Evolutionary conservation across 2,797 vertebrate genomes (phyloP), one percentile per base, ranked within the genome.

Genomic region (Sebastes taczanowskii): DNA sequence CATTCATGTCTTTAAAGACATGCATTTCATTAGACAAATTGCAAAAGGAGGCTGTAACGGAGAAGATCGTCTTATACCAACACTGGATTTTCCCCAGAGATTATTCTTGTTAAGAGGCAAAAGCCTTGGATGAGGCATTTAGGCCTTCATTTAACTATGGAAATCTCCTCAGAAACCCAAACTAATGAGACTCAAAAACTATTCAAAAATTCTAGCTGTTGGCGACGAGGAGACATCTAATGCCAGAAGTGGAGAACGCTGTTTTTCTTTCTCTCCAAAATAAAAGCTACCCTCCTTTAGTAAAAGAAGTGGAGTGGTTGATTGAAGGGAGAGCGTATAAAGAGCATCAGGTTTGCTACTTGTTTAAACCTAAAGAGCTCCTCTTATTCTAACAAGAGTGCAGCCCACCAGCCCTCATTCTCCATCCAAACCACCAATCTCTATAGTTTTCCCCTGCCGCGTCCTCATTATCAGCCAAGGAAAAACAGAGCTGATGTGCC

Each of bases 381-480:
- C 72, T 81, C 62, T 87, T 71, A 71, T 78, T 83, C 72, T 63
- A 87, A 85, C 72, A 71, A 84, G 60, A 86, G 55, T 78, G 59
- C 68, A 74, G 53, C 68, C 78, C 80, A 75, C 42, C 27, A 20
- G 67, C 56, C 68, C 67, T 74, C 66, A 64, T 63, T 67, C 75
- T 59, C 84, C 60, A 65, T 53, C 80, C 70, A 74, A 86, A 80
- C 80, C 69, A 61, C 61, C 71, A 74, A 72, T 88, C 81, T 68
- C 83, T 78, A 60, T 58, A 20, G 69, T 71, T 75, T 79, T 52
- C 75, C 78, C 72, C 66, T 67, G 81, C 74, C 6, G n/a, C 72
- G 82, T 87, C 81, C 84, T 92, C 92, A 92, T 93, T 91, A 92
- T 77, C 81, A 68, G 70, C 81, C 67, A 58, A 81, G 77, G 61